Base-by-base conservation (phyloP, 64 coral and sea anemone genomes). In the Montipora capricornis region DNA sequence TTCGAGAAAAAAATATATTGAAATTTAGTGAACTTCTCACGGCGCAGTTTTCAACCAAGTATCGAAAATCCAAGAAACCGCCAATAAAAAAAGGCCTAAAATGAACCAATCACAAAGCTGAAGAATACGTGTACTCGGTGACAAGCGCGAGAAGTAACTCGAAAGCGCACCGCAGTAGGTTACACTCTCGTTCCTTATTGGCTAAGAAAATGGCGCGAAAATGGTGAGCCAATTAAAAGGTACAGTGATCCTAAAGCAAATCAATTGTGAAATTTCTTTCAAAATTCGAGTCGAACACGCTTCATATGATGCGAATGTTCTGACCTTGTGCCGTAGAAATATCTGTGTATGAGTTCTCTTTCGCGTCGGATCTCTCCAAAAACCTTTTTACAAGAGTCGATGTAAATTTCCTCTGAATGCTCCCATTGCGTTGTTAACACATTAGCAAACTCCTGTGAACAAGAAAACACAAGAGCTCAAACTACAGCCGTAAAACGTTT, bases 291-390 rank as follows among this genome's bases (percentile, higher is more conserved):
- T 57, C 53, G 11, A 57, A 11, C 1, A 8, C 0, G 53, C 11
- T 57, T 57, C 0, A 6, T 57, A 11, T 8, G 0, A 8, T 57
- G 11, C 6, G 11, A 11, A 11, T 6, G 6, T 57, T 37, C 50
- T 37, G 89, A 96, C 98, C 98, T 99, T 78, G 95, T 92, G 13
- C 95, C 92, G 76, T 99, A 99, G 89, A 99, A 99, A 57, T 99
- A 99, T 89, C 98, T 93, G 67, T 96, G 96, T 44, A 96, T 99
- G 5, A 99, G 84, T 83, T 99, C 98, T 61, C 95, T 96, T 68
- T 99, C 98, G 24, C 91, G 90, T 37, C 98, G 70, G 75, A 99
- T 96, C 47, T 91, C 88, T 76, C 98, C 86, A 82, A 99, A 99
- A 46, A 96, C 92, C 73, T 80, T 93, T 95, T 99, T 99, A 89